phyloP scores from a whole-genome alignment of 92 coral and sea anemone species.

The Pocillopora grandis region DNA sequence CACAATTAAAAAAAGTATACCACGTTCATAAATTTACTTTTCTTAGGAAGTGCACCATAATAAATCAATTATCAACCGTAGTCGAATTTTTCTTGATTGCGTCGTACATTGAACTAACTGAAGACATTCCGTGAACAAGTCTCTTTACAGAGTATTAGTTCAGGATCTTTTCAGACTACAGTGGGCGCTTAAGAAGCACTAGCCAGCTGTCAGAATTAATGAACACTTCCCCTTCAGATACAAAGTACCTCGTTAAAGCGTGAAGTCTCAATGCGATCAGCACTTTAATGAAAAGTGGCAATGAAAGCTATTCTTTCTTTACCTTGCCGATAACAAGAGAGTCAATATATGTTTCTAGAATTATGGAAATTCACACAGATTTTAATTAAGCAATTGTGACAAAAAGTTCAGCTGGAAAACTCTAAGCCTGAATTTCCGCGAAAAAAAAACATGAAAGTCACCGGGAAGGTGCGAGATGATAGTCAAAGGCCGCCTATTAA shows the following conservation, averaged over 20 bases:
- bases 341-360: background rate
- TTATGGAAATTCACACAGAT: conserved; percentile 1
- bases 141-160: background rate
- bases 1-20: background rate
- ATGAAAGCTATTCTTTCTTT: background rate
- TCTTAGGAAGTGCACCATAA: background rate
- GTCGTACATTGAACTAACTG: background rate
- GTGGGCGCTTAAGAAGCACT: background rate
- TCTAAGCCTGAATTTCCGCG: background rate
- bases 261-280: conserved; percentile 8
- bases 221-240: background rate
- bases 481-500: background rate
- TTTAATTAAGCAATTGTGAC: conserved; percentile 19
- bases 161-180: background rate
- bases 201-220: background rate
- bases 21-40: background rate
- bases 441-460: background rate
- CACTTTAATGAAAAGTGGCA: conserved; percentile 13
- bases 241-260: background rate
- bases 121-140: background rate
- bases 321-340: background rate
- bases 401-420: background rate
- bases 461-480: background rate
- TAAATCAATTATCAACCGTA: background rate
- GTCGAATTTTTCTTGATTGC: background rate